Percentiles rank a stretch among this genome's conserved stretches.
Conservation (phyloP, 2,797 vertebrate species). For the Sebastes hopkinsi region DNA sequence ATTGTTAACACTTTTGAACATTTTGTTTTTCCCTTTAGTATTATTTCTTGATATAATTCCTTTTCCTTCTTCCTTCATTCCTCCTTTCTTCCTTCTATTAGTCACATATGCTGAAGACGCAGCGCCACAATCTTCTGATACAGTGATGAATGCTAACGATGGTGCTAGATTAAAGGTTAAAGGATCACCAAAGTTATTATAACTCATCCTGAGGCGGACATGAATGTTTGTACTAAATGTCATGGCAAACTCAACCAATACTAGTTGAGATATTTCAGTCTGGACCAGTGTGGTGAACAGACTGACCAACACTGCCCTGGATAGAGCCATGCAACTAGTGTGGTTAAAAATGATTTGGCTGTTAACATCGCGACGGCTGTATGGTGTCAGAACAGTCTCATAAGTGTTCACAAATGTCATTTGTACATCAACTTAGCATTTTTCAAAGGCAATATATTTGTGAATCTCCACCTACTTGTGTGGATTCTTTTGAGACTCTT, state of each 20-base stretch:
- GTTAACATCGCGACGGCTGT: no score
- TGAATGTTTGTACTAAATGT: background rate
- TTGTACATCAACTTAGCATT: no score
- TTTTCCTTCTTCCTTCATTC: background rate
- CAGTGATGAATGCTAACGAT: background rate
- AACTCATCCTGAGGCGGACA: background rate
- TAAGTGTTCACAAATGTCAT: no score
- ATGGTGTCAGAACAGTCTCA: no score
- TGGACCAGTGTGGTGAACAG: background rate
- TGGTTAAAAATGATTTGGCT: background rate
- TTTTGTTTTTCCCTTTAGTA: background rate
- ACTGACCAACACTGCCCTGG: accelerated
- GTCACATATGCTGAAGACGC: background rate
- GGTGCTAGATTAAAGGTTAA: background rate
- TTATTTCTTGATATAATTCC: background rate
- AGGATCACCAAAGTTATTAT: background rate
- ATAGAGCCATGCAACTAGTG: background rate
- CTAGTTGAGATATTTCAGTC: background rate
- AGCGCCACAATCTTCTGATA: background rate
- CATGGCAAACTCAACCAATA: background rate
- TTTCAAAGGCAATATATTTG: no score
- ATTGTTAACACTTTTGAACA: constrained; percentile 9
- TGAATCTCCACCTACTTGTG: no score
- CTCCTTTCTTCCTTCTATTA: background rate
- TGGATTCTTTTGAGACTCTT: no score